Evolutionary conservation across 2,797 vertebrate genomes (phyloP), one percentile per base, ranked within the genome.

Genomic region (Myotis vivesi): DNA sequence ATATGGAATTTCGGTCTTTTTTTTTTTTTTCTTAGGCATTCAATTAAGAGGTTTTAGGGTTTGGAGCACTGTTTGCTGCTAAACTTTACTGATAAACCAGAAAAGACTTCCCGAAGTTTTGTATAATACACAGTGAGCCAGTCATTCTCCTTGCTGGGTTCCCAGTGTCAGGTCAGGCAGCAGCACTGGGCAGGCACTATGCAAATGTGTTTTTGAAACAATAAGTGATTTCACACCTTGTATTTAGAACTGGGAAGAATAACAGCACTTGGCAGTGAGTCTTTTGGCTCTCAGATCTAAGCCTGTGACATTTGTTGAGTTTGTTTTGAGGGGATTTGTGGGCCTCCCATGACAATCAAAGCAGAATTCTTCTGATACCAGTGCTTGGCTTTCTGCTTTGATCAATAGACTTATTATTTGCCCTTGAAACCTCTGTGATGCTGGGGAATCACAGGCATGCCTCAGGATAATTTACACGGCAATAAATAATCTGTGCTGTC

Each of bases 361-460:
- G 69, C 89, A 94, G 90, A 80, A 91, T 95, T 93, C 95, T 97
- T 95, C 57, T 93, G 75, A 73, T 93, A 75, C 46, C 94, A 84
- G 0, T 75, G 64, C 95, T 96, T 87, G 91, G 44, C 89, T 92
- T 96, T 96, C 57, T 57, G 5, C 88, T 94, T 95, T 94, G 55
- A 96, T 94, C 92, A 77, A 15, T 95, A 87, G 94, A 28, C 71
- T 83, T 95, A 77, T 94, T 95, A 87, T 96, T 95, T 95, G 95
- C 87, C 95, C 94, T 94, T 91, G 84, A 94, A 95, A 89, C 87
- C 90, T 96, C 77, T 83, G 59, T 85, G 75, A 68, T 92, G 55
- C 83, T 59, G 36, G 75, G 44, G 90, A 93, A 89, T 96, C 91
- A 77, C 80, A 84, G 80, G 87, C 86, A 87, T 96, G 92, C 79